A percentile compares a stretch with the other conserved stretches of the same genome.
These are phyloP conservation scores for Sinonovacula constricta DNA, from an alignment of 1,140 invertebrate species.

Conservation along the genomic window DNA sequence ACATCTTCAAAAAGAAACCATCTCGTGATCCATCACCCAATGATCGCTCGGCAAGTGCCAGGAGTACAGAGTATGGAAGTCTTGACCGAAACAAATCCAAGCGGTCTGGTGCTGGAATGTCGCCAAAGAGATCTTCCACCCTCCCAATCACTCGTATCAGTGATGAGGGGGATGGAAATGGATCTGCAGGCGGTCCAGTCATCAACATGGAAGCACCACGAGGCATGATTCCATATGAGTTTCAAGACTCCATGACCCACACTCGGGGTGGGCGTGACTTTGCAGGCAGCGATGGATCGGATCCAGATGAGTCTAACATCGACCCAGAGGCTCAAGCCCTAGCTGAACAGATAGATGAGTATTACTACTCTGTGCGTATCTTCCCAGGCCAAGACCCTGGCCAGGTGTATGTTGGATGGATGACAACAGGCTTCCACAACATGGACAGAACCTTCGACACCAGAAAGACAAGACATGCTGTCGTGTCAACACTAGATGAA, in stretches of 20 bases:
- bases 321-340: slow-evolving; percentile 73
- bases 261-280: slow-evolving; percentile 58
- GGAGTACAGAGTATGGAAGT: slow-evolving; percentile 68
- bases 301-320: slow-evolving; percentile 69
- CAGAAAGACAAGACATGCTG: slow-evolving; percentile 89
- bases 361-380: slow-evolving; percentile 95
- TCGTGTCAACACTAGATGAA: slow-evolving; percentile 83
- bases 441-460: slow-evolving; percentile 95
- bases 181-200: slow-evolving; percentile 51
- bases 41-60: slow-evolving; percentile 58
- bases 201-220: slow-evolving; percentile 65
- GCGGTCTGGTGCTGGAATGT: slow-evolving; percentile 33
- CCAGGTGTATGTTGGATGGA: slow-evolving; percentile 98
- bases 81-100: slow-evolving; percentile 65
- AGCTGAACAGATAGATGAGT: slow-evolving; percentile 96
- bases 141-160: slow-evolving; percentile 54
- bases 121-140: slow-evolving; percentile 40
- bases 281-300: slow-evolving; percentile 70
- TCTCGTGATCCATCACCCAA: slow-evolving; percentile 74
- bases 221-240: slow-evolving; percentile 73
- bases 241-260: slow-evolving; percentile 71
- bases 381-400: slow-evolving; percentile 98
- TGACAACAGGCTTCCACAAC: slow-evolving; percentile 95
- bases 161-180: slow-evolving; percentile 57
- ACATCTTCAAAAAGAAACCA: slow-evolving; percentile 73